Evolutionary conservation across 2,113 vertebrate species (phyloP).

Genomic region (Rhegmatorhina hoffmannsi): DNA sequence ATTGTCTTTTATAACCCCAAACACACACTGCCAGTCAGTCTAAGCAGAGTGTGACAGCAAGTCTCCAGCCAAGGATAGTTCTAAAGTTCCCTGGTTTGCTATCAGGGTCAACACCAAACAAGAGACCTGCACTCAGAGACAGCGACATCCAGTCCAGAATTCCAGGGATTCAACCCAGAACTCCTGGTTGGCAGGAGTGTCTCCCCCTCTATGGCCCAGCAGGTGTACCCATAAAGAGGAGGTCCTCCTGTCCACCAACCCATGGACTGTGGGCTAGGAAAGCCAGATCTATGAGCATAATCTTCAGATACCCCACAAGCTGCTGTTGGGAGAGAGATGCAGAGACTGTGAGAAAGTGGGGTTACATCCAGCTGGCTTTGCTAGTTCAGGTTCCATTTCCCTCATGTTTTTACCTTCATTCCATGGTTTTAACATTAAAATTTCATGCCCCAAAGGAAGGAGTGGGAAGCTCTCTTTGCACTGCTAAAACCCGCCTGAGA

Average conservation of each 20-base stretch:
- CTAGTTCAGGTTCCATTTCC: not conserved
- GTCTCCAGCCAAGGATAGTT: not conserved
- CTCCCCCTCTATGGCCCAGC: accelerated
- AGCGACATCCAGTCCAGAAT: not conserved
- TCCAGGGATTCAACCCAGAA: not conserved
- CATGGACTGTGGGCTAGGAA: not conserved
- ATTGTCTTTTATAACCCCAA: not conserved
- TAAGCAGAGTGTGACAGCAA: not conserved
- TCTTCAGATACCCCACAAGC: not conserved
- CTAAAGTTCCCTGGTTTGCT: not conserved
- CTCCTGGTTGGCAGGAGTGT: not conserved
- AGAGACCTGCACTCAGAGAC: not conserved
- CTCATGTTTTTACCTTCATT: not conserved
- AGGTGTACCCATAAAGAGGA: not conserved
- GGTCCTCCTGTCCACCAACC: not conserved
- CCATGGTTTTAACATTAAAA: not conserved
- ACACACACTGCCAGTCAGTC: not conserved
- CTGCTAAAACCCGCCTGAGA: not conserved
- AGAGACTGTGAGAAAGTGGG: accelerated
- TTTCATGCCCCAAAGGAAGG: not conserved
- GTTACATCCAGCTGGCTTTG: accelerated
- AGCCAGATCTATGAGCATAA: not conserved
- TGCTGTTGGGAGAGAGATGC: not conserved
- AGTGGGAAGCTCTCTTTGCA: accelerated
- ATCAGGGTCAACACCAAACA: not conserved